Evolutionary conservation across 1,140 invertebrate species (phyloP), one percentile per base, ranked within the genome.

Genomic region (Apis florea): DNA sequence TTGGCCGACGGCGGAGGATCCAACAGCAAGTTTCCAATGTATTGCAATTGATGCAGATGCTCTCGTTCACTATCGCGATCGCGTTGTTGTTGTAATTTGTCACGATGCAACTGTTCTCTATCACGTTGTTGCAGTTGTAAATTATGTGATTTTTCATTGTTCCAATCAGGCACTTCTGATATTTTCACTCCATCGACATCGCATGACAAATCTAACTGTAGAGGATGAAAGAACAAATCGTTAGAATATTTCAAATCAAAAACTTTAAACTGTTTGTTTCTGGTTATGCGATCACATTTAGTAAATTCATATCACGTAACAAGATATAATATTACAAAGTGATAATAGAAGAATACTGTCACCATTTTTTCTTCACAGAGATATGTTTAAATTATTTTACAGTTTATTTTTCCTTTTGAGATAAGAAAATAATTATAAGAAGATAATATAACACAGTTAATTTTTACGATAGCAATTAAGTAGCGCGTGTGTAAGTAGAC

Each of bases 21-120:
- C 17, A 92, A 67, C 63, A 92, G 79, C 31, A 93, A 67, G 79
- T 88, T 92, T 77, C 86, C 89, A 49, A 92, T 89, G 24, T 90
- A 89, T 69, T 91, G 90, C 51, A 92, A 71, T 73, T 91, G 89
- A 67, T 90, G 88, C 53, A 91, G 66, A 49, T 90, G 84, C 47
- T 91, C 90, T 21, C 85, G 74, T 79, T 88, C 79, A 5, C 76
- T 77, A 0, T 87, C 86, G 19, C 84, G 72, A 26, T 85, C 75
- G 4, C 79, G 58, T 70, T 73, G 69, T 31, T 82, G 77, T 53
- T 83, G 82, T 61, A 84, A 61, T 53, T 82, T 73, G 15, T 84
- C 76, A 31, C 71, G 80, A 71, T 84, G 58, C 58, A 85, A 81
- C 31, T 72, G 86, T 17, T 85, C 77, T 53, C 73, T 75, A 40